Conservation (phyloP, 2,888 invertebrate species). For the Malacosoma neustria region DNA sequence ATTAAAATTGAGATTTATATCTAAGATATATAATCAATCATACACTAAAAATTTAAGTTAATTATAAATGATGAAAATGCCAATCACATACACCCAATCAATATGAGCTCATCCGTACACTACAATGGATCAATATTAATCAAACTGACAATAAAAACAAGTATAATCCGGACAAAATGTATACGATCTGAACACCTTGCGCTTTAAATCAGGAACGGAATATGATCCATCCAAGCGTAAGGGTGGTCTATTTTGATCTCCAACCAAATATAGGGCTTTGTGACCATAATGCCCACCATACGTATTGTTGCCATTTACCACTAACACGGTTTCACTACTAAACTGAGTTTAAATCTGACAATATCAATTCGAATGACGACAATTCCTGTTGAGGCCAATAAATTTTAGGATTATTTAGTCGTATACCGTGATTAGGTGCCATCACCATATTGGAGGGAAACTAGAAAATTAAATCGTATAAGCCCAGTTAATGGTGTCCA, state of each 20-base stretch:
- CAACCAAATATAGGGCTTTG: slow-evolving; percentile 48
- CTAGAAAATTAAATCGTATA: slow-evolving; percentile 64
- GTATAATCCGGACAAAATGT: too few relatives aligned
- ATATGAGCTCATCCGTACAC: too few relatives aligned
- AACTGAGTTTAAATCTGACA: slow-evolving; percentile 59
- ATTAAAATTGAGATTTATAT: too few relatives aligned
- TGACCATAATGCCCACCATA: slow-evolving; percentile 41
- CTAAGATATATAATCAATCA: too few relatives aligned
- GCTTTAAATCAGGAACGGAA: slow-evolving; percentile 22
- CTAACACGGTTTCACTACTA: slow-evolving; percentile 66
- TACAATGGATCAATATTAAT: too few relatives aligned
- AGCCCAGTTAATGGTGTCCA: slow-evolving; percentile 52
- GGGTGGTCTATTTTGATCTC: slow-evolving; percentile 55
- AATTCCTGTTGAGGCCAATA: slow-evolving; percentile 56
- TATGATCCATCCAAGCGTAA: slow-evolving; percentile 35
- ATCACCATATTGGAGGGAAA: slow-evolving; percentile 59
- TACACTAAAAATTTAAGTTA: too few relatives aligned
- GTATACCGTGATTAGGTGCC: slow-evolving; percentile 59
- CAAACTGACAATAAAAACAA: too few relatives aligned
- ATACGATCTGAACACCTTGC: slow-evolving; percentile 36
- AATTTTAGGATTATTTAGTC: slow-evolving; percentile 70
- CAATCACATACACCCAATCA: too few relatives aligned
- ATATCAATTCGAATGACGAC: slow-evolving; percentile 54
- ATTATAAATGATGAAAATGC: too few relatives aligned
- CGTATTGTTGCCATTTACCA: slow-evolving; percentile 45